Conservation (phyloP, 2,797 vertebrate species). For the Rhincodon typus region DNA sequence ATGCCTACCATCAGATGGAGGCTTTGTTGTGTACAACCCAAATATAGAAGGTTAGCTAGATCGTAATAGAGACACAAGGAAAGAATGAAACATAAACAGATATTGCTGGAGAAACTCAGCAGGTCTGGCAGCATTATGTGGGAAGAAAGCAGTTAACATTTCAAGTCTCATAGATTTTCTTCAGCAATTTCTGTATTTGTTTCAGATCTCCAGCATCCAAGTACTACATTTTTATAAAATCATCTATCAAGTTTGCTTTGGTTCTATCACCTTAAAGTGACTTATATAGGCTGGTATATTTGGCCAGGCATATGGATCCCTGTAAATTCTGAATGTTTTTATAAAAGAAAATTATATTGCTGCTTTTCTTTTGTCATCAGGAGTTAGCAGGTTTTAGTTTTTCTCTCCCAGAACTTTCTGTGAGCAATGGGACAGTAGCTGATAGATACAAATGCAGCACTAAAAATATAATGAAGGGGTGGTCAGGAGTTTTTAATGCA, state of each 20-base stretch:
- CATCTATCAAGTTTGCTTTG: no score
- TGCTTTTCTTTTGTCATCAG: neutral
- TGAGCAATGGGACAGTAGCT: neutral
- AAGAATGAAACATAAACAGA: neutral
- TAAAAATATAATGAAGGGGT: neutral
- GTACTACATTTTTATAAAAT: no score
- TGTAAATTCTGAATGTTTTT: neutral
- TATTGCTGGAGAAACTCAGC: no score
- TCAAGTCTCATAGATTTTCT: no score
- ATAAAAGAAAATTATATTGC: neutral
- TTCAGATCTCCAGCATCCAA: no score
- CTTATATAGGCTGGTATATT: neutral
- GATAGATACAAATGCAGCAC: neutral
- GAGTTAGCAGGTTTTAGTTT: neutral
- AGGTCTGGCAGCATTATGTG: no score
- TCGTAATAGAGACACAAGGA: constrained; percentile 12
- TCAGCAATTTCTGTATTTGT: no score
- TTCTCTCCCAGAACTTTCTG: neutral
- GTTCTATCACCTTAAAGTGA: no score
- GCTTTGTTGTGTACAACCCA: neutral
- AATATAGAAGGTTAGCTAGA: neutral
- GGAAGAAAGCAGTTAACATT: no score
- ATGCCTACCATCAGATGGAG: no score
- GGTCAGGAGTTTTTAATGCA: neutral
- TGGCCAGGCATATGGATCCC: neutral